Evolutionary conservation across 1,140 invertebrate species (phyloP).

Genomic region (Magallana ariakensis): DNA sequence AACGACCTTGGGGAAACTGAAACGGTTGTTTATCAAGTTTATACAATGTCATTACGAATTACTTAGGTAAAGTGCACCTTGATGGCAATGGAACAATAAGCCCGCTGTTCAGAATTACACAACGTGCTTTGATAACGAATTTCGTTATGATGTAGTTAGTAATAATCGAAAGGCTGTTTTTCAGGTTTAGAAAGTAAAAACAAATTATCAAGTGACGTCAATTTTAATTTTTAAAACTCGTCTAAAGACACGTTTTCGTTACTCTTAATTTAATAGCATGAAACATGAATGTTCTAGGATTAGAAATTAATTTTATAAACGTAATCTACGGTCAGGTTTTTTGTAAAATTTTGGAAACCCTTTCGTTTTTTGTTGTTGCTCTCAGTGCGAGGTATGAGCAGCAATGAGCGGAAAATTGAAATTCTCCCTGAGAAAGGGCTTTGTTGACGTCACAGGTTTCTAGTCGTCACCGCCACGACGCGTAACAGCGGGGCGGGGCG

Average conservation of each 20-base stretch:
- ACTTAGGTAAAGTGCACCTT: not conserved
- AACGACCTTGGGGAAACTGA: conserved; percentile 8
- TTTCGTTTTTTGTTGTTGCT: too few species aligned
- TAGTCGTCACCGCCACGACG: too few species aligned
- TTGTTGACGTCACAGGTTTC: too few species aligned
- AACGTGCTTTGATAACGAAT: conserved; percentile 8
- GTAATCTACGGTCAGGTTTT: too few species aligned
- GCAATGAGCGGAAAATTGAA: too few species aligned
- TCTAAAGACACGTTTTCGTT: not conserved
- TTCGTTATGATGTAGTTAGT: not conserved
- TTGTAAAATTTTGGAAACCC: too few species aligned
- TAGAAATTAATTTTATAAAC: too few species aligned
- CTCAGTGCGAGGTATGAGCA: too few species aligned
- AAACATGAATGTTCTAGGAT: too few species aligned
- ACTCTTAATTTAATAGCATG: too few species aligned
- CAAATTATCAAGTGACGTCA: not conserved
- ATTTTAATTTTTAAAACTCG: not conserved
- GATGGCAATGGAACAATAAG: not conserved
- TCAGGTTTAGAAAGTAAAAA: not conserved
- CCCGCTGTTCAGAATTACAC: not conserved
- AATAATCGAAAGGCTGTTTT: not conserved
- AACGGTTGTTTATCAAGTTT: conserved; percentile 9
- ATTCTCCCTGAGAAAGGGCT: too few species aligned
- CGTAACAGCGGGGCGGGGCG: too few species aligned
- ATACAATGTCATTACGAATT: not conserved